Base-by-base conservation (phyloP, 2,888 invertebrate species). In the Asteroscopus sphinx region DNA sequence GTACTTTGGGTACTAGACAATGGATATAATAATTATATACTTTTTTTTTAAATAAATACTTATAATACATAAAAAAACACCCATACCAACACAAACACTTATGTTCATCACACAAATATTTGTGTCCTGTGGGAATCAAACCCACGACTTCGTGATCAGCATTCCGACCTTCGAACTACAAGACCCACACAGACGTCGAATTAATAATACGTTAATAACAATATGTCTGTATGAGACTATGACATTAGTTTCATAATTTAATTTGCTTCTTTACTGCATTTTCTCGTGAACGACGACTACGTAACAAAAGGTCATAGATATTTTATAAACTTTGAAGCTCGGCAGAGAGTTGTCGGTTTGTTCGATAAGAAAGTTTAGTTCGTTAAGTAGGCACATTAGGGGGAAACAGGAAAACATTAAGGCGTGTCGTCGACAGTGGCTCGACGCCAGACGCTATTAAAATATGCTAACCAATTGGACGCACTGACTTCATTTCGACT, bases 371-470 rank as follows among this genome's bases (percentile, higher is more conserved):
- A 92, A 91, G 88, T 92, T 92, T 86, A 90, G 90, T 92, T 91
- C 85, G 88, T 91, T 92, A 92, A 92, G 91, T 92, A 91, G 92
- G 86, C 86, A 91, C 93, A 91, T 92, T 92, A 92, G 85, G 88
- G 85, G 81, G 85, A 84, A 90, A 89, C 91, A 90, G 91, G 91
- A 92, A 92, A 91, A 91, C 91, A 90, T 92, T 91, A 88, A 85
- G 86, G 87, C 77, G 85, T 87, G 88, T 88, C 87, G 86, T 77
- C 86, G 85, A 79, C 87, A 86, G 88, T 87, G 91, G 91, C 90
- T 81, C 86, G 80, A 80, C 86, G 90, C 92, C 91, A 91, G 89
- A 86, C 87, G 86, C 87, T 86, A 87, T 88, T 91, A 90, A 91
- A 90, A 91, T 91, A 92, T 90, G 89, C 89, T 86, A 89, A 86